Evolutionary conservation across 2,113 vertebrate species (phyloP), one percentile per base, ranked within the genome.

Genomic region (Abramis brama): DNA sequence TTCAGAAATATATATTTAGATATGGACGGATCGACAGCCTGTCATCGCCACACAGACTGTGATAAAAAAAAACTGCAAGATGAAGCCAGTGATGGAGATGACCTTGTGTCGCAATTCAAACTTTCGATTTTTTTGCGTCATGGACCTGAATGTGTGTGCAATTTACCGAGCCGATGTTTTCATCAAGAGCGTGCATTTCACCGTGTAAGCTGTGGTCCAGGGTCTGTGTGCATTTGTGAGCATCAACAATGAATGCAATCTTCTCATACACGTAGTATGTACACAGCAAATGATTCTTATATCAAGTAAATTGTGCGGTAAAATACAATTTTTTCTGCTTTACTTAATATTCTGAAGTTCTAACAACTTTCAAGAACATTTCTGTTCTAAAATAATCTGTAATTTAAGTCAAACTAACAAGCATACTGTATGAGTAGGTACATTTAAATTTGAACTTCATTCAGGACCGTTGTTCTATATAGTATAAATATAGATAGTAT

Each of bases 11-110:
- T 83, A 89, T 83, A 91, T 92, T 91, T 90, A 85, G 84, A 90
- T 89, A 91, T 90, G 91, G 92, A 93, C 91, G 75, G 85, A 93
- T 93, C 90, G 82, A 88, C 90, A 89, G 91, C 88, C 78, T 81
- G 80, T 89, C 71, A 88, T 89, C 83, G 88, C 90, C 87, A 88
- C 89, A 71, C 82, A 55, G 36, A 68, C 68, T 21, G 47, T 4
- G 17, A 57, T 62, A 13, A 27, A 45, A 64, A 33, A 88, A 87
- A 92, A 86, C 88, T 87, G 75, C 73, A 88, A 88, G 81, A 92
- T 91, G 82, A 92, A 88, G 90, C 90, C 87, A 68, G 86, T 88
- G 89, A 87, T 90, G 89, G 87, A 85, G 86, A 88, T 92, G 91
- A 93, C 92, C 92, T 93, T 91, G 90, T 91, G 89, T 90, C 79